Evolutionary conservation across 2,797 vertebrate species (phyloP).

Genomic region (Distichodus sexfasciatus): DNA sequence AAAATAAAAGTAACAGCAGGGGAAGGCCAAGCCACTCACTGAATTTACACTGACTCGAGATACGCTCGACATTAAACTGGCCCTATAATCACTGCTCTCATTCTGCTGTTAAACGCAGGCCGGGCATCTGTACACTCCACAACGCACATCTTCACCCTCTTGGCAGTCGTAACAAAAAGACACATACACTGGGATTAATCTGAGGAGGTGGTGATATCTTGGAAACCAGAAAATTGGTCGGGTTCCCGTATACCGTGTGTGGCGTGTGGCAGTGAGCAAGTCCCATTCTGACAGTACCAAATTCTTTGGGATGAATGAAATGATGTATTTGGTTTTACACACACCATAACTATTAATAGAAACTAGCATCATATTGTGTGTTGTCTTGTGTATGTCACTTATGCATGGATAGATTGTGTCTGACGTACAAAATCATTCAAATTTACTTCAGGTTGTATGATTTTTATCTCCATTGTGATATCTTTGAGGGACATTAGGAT

Average conservation of each 20-base stretch:
- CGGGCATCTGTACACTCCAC: constrained; percentile 22
- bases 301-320: too few species aligned
- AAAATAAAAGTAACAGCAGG: constrained; percentile 74
- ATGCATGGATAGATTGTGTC: too few species aligned
- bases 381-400: too few species aligned
- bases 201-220: constrained; percentile 19
- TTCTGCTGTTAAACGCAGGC: constrained; percentile 69
- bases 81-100: constrained; percentile 72
- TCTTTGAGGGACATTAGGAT: too few species aligned
- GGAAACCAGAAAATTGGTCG: background rate
- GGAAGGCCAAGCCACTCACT: constrained; percentile 62
- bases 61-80: constrained; percentile 67
- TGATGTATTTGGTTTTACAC: too few species aligned
- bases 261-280: too few species aligned
- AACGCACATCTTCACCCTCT: constrained; percentile 27
- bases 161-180: constrained; percentile 14
- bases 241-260: background rate
- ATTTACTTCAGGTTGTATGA: too few species aligned
- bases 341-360: too few species aligned
- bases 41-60: constrained; percentile 64
- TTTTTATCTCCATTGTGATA: too few species aligned
- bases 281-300: too few species aligned
- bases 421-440: too few species aligned
- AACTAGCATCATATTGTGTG: too few species aligned
- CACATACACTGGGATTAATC: constrained; percentile 6